A percentile compares a stretch with the other conserved stretches of the same genome.
Conservation (phyloP, 2,113 vertebrate genomes). For the Odocoileus hemionus region DNA sequence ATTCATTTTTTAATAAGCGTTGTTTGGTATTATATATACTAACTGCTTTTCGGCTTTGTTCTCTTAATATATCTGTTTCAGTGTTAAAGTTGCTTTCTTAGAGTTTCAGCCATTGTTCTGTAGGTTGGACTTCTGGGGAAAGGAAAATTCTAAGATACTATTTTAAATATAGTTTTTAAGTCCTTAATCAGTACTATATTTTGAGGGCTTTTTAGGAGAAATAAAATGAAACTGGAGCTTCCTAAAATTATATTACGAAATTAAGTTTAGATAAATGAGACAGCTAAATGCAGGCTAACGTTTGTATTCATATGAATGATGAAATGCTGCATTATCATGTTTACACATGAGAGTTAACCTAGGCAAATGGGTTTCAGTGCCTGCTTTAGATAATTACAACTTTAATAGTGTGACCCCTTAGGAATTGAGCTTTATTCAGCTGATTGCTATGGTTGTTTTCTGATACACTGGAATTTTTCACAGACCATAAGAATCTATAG, state of each 20-base stretch:
- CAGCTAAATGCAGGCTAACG: background rate
- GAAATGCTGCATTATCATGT: background rate
- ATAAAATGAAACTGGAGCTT: background rate
- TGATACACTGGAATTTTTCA: slow-evolving; percentile 17
- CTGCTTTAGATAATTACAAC: background rate
- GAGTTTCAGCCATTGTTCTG: background rate
- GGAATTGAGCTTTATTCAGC: background rate
- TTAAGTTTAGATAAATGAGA: background rate
- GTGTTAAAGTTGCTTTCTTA: background rate
- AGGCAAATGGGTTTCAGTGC: background rate
- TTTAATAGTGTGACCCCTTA: background rate
- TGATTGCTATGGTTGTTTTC: background rate
- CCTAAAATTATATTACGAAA: background rate
- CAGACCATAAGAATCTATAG: background rate
- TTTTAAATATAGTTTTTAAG: background rate
- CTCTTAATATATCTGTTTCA: background rate
- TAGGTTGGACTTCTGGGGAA: background rate
- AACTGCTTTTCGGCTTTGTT: background rate
- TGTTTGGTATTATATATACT: background rate
- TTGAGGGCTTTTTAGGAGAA: background rate
- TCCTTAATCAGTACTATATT: background rate
- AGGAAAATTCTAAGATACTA: background rate
- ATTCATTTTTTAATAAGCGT: background rate
- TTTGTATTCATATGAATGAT: background rate
- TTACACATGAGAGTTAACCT: background rate